Evolutionary conservation across 2,113 vertebrate species (phyloP).

Genomic region (Sialia sialis): DNA sequence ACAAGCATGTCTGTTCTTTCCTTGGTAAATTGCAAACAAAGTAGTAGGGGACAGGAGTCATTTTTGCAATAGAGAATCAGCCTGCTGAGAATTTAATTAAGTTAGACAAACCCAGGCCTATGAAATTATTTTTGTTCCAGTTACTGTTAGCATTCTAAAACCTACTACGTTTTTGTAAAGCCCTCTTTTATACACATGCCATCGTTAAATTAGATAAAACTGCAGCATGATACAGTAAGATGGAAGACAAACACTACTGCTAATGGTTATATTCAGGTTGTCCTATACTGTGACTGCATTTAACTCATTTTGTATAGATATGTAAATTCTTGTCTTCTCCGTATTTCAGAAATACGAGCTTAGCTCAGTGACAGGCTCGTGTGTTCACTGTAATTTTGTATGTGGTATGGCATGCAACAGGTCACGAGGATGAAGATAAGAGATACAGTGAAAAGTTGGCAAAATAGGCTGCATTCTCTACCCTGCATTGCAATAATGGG

Average conservation of each 20-base stretch:
- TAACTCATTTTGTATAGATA: neutral
- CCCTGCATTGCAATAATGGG: neutral
- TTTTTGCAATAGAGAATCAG: constrained; percentile 12
- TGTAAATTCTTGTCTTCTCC: neutral
- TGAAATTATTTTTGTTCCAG: constrained; percentile 8
- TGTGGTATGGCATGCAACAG: neutral
- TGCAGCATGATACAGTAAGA: neutral
- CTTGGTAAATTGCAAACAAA: constrained; percentile 20
- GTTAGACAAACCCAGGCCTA: constrained; percentile 5
- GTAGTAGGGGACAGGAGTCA: neutral
- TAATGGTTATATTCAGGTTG: neutral
- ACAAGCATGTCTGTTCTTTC: neutral
- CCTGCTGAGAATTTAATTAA: constrained; percentile 35
- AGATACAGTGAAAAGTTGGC: neutral
- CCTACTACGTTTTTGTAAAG: neutral
- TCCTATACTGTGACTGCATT: neutral
- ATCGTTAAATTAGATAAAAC: neutral
- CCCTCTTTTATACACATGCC: neutral
- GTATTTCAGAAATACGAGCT: neutral
- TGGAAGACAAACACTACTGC: neutral
- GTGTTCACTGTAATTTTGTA: neutral
- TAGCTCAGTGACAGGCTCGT: neutral
- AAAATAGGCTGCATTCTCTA: neutral
- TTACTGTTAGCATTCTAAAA: neutral
- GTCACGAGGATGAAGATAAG: neutral